Evolutionary conservation across 1,140 invertebrate species (phyloP), one percentile per base, ranked within the genome.

Genomic region (Lucilia cuprina): DNA sequence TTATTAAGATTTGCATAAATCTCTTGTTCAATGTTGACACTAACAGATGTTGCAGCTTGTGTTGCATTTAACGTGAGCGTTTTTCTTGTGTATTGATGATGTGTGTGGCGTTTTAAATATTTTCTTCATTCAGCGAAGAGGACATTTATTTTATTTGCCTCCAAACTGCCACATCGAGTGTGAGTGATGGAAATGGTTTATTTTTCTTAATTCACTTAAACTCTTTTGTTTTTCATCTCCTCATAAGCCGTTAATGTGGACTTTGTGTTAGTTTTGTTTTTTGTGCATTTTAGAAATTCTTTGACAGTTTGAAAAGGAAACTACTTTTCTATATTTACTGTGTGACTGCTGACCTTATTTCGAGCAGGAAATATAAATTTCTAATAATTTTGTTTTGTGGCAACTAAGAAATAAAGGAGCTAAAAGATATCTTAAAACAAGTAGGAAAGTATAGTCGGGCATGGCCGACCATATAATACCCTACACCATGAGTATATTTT

Each of bases 1-100:
- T 60, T 70, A 70, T 70, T 25, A 70, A 70, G n/a, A 70, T 70
- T 70, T 70, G n/a, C 65, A 70, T 70, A 70, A 70, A 70, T 70
- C 65, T 70, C 65, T 70, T 70, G 65, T 70, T 70, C 21, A 21
- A 10, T 19, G 21, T 21, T 70, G 65, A 70, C 65, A 70, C 65
- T 25, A 70, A 70, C 65, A 70, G 65, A 55, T 55, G 50, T 55
- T 55, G 50, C 10, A 10, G 41, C 41, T 41, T 41, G 10, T 41
- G 41, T 5, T 41, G 41, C 41, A 41, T 5, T 41, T 41, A 41
- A 10, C 41, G 41, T 8, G 7, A 41, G 5, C 41, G 41, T 41
- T 7, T 55, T 9, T 49, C 5, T 49, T 55, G 50, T 55, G 50
- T 55, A n/a, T n/a, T n/a, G 50, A 3, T 1, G 25, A 30, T 55